Evolutionary conservation across 2,797 vertebrate genomes (phyloP).

Genomic region (Miichthys miiuy): DNA sequence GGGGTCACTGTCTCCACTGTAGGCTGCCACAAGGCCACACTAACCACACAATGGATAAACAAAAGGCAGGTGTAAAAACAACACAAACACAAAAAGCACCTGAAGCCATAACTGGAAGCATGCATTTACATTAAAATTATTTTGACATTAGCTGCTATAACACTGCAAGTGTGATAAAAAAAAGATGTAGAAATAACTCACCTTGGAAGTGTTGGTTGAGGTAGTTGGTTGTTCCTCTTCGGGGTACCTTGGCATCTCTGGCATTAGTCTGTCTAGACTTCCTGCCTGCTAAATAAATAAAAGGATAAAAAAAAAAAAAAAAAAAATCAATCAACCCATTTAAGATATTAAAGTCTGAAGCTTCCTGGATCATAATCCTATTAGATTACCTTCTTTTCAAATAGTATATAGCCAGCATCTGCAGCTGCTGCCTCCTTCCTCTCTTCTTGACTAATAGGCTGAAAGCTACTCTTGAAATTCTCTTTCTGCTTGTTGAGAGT

Average conservation of each 20-base stretch:
- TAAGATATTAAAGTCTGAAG: not conserved
- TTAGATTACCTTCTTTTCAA: conserved; percentile 95
- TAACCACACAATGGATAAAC: conserved; percentile 57
- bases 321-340: not conserved
- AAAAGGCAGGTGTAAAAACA: not conserved
- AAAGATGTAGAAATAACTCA: conserved; percentile 60
- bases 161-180: not conserved
- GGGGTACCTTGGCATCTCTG: conserved; percentile 86
- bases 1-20: conserved; percentile 97
- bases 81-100: not conserved
- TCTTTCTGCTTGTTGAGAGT: conserved; percentile 99
- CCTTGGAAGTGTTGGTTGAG: conserved; percentile 87
- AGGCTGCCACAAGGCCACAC: conserved; percentile 96
- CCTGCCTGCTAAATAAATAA: conserved; percentile 82
- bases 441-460: conserved; percentile 94
- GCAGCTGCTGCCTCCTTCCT: conserved; percentile 95
- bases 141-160: not conserved
- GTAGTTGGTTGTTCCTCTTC: conserved; percentile 87
- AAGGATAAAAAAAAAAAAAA: too few relatives aligned
- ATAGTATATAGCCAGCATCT: conserved; percentile 95
- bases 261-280: conserved; percentile 91
- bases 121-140: not conserved
- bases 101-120: not conserved
- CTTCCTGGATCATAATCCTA: not conserved
- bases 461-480: conserved; percentile 97